These are phyloP conservation scores for Popillia japonica DNA, from an alignment of 1,140 invertebrate genomes.

Conservation along the genomic window DNA sequence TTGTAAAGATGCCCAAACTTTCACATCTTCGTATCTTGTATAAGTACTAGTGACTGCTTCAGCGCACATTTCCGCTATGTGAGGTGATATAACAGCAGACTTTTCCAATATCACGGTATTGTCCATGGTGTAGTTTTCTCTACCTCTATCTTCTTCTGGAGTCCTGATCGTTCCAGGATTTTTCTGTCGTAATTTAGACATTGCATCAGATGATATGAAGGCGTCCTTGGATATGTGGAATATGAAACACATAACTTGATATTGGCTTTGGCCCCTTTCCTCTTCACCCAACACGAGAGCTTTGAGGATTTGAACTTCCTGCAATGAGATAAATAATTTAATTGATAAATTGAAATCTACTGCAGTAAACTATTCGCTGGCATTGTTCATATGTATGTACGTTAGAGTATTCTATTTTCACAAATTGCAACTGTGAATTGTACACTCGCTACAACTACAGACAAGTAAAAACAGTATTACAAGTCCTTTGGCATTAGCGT, in stretches of 20 bases:
- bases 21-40: slow-evolving; percentile 79
- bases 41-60: slow-evolving; percentile 81
- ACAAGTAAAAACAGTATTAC: too few species aligned
- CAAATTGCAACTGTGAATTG: too few species aligned
- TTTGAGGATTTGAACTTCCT: slow-evolving; percentile 94
- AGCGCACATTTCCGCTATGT: slow-evolving; percentile 76
- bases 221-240: slow-evolving; percentile 89
- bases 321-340: slow-evolving; percentile 50
- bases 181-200: slow-evolving; percentile 95
- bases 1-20: slow-evolving; percentile 77
- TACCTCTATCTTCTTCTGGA: slow-evolving; percentile 87
- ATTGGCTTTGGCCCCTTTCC: slow-evolving; percentile 87
- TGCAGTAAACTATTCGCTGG: too few species aligned
- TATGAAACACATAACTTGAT: slow-evolving; percentile 92
- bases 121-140: slow-evolving; percentile 79
- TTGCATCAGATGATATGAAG: slow-evolving; percentile 94
- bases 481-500: too few species aligned
- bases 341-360: not conserved
- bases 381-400: too few species aligned
- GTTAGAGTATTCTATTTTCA: too few species aligned
- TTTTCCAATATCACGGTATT: slow-evolving; percentile 75
- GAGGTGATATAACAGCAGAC: slow-evolving; percentile 76
- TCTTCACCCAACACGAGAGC: slow-evolving; percentile 94
- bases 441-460: too few species aligned
- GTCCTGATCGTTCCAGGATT: slow-evolving; percentile 68